Evolutionary conservation across 2,797 vertebrate species (phyloP).

Genomic region (Galago senegalensis): DNA sequence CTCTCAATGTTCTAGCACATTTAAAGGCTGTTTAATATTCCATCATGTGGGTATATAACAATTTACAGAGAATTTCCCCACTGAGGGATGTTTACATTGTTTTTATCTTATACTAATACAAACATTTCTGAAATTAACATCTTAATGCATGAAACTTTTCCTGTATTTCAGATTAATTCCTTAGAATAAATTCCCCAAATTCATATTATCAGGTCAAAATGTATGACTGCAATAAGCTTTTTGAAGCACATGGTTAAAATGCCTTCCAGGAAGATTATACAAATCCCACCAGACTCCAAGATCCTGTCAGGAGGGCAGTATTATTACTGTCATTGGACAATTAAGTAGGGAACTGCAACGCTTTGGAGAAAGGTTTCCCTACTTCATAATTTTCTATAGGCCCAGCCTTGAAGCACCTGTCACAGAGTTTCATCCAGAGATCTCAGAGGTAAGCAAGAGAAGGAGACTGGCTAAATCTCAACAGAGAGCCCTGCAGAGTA

Average conservation of each 20-base stretch:
- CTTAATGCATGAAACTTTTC: background rate
- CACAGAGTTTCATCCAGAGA: background rate
- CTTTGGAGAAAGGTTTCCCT: background rate
- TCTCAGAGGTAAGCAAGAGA: background rate
- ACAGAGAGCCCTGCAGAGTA: background rate
- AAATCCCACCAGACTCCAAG: background rate
- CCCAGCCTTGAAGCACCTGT: background rate
- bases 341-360: background rate
- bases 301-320: too few species aligned
- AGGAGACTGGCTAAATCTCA: background rate
- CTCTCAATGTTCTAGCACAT: background rate
- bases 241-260: background rate
- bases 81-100: background rate
- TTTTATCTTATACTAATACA: background rate
- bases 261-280: background rate
- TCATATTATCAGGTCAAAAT: background rate
- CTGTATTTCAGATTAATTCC: background rate
- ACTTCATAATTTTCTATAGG: background rate
- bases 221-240: background rate
- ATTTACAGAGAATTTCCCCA: background rate
- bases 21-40: background rate
- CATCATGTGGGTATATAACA: background rate
- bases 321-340: background rate
- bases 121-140: background rate
- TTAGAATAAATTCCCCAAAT: background rate